These are phyloP conservation scores for Taurulus bubalis DNA, from an alignment of 2,113 vertebrate species.

Conservation along the genomic window DNA sequence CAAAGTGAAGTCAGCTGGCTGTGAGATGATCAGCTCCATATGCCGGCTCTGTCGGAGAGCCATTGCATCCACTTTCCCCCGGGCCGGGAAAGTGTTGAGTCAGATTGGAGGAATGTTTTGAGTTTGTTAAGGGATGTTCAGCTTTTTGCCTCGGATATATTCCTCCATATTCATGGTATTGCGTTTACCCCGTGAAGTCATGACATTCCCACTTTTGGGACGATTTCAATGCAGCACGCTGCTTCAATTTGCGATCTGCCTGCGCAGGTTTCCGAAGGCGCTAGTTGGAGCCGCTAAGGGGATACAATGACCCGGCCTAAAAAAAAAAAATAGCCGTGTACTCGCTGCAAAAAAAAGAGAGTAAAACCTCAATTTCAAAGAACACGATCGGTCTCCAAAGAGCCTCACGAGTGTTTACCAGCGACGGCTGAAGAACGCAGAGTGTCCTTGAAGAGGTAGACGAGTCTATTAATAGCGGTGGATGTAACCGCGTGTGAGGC, in stretches of 20 bases:
- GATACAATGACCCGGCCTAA: background rate
- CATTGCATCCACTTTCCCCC: constrained; percentile 19
- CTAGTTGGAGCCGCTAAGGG: background rate
- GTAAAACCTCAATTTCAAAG: background rate
- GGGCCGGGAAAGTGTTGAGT: background rate
- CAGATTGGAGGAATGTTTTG: background rate
- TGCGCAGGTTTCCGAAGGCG: background rate
- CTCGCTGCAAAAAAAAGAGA: background rate
- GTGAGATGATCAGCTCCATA: constrained; percentile 64
- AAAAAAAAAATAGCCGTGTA: background rate
- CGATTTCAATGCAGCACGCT: background rate
- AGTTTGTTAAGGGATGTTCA: background rate
- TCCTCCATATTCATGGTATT: background rate
- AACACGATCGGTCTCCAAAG: background rate
- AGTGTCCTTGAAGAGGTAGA: constrained; percentile 49
- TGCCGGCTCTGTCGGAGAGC: constrained; percentile 47
- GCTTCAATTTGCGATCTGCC: background rate
- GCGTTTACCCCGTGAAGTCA: too few relatives aligned
- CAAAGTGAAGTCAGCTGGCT: constrained; percentile 60
- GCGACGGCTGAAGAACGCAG: constrained; percentile 25
- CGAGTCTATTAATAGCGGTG: constrained; percentile 43
- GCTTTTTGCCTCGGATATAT: background rate
- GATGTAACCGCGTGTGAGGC: constrained; percentile 33
- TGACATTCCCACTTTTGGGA: background rate
- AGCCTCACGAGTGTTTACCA: constrained; percentile 29